Evolutionary conservation across 2,797 vertebrate species (phyloP).

Genomic region (Hypotaenidia okinawae): DNA sequence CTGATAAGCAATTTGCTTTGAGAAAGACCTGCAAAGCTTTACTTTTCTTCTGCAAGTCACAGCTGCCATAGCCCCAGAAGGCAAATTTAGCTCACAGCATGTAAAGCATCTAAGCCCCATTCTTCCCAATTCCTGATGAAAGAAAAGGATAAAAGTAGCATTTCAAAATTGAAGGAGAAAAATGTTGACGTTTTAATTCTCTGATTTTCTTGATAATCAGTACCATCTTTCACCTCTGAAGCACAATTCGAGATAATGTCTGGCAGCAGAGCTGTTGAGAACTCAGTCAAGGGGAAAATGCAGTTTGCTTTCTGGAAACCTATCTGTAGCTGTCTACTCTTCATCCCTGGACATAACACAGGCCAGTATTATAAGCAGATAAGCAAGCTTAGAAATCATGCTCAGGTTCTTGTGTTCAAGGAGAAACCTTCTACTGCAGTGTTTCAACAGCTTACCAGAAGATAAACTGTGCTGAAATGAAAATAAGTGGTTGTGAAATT

Average conservation of each 20-base stretch:
- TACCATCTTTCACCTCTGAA: neutral
- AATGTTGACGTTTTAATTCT: neutral
- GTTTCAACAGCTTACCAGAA: neutral
- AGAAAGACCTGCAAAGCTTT: neutral
- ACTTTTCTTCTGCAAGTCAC: neutral
- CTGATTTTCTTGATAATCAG: neutral
- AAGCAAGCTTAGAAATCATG: neutral
- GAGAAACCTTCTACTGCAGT: neutral
- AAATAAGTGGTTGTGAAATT: neutral
- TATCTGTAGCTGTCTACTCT: neutral
- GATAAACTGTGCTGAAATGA: neutral
- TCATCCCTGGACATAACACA: neutral
- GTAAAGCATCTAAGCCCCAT: neutral
- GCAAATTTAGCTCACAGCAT: neutral
- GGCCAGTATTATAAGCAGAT: neutral
- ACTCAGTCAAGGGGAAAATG: neutral
- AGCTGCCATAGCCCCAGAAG: neutral
- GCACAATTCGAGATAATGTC: neutral
- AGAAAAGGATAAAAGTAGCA: neutral
- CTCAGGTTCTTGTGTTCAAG: neutral
- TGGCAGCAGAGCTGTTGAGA: neutral
- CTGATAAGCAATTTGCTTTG: neutral
- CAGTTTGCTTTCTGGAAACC: neutral
- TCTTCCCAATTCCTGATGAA: neutral
- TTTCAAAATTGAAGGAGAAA: neutral